These are phyloP conservation scores for Tamandua tetradactyla DNA, from an alignment of 2,797 vertebrate species.

Conservation along the genomic window DNA sequence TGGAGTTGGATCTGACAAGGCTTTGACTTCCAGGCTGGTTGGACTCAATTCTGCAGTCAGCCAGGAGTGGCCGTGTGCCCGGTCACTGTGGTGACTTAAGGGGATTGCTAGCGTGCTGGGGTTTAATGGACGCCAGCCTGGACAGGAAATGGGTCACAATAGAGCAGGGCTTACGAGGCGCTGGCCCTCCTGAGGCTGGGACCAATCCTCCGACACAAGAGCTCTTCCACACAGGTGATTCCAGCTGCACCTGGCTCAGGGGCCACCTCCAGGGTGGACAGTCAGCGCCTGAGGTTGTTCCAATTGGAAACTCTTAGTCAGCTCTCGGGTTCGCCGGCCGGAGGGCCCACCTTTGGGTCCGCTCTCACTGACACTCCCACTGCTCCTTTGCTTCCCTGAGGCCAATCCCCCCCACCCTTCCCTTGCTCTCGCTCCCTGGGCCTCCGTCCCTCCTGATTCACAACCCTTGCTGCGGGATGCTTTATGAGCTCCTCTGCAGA, in stretches of 20 bases:
- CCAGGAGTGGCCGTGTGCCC: background rate
- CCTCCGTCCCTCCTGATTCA: background rate
- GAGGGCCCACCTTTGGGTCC: background rate
- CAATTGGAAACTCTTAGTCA: background rate
- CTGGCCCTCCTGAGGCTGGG: background rate
- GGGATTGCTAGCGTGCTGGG: background rate
- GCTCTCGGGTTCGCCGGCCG: background rate
- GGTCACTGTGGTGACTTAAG: background rate
- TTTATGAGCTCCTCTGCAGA: background rate
- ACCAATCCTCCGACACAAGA: accelerated
- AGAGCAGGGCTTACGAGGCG: too few species aligned
- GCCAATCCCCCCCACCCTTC: accelerated
- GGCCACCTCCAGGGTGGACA: background rate
- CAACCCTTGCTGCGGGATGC: accelerated
- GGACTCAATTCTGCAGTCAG: accelerated
- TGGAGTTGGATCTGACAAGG: background rate
- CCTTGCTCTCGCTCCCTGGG: background rate
- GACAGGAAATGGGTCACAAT: background rate
- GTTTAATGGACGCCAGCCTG: background rate
- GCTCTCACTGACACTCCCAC: background rate
- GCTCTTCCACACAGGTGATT: too few species aligned
- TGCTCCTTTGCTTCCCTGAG: background rate
- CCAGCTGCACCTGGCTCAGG: too few species aligned
- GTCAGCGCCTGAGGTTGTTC: background rate
- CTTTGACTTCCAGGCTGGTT: background rate